Evolutionary conservation across 2,888 invertebrate species (phyloP).

Genomic region (Melinaea marsaeus): DNA sequence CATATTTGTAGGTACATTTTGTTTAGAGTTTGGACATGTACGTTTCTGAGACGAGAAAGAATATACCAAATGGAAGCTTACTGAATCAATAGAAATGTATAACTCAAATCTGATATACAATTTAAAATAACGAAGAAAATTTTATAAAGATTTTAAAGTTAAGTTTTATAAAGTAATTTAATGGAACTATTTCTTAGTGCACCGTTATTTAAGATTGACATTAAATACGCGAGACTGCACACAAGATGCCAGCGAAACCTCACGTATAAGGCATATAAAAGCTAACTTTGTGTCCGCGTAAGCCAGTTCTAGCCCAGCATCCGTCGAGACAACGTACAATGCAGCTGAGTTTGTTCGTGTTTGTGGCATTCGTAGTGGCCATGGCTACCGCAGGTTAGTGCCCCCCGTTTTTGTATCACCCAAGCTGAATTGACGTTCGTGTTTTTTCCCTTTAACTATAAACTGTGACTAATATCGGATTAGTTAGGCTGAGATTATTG

Average conservation of each 20-base stretch:
- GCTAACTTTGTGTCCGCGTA: slow-evolving; percentile 43
- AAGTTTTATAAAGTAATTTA: background rate
- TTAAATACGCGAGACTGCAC: slow-evolving; percentile 48
- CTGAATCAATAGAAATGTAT: too few relatives aligned
- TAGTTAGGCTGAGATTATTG: slow-evolving; percentile 31
- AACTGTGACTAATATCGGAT: slow-evolving; percentile 47
- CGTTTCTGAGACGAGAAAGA: too few relatives aligned
- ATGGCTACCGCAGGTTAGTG: slow-evolving; percentile 73
- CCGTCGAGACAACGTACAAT: slow-evolving; percentile 54
- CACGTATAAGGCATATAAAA: slow-evolving; percentile 52
- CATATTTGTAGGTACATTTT: too few relatives aligned
- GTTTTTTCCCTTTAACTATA: slow-evolving; percentile 45
- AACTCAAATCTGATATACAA: too few relatives aligned
- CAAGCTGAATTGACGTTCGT: slow-evolving; percentile 37
- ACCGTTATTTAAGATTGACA: slow-evolving; percentile 58
- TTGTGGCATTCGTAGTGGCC: slow-evolving; percentile 53
- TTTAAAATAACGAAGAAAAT: background rate
- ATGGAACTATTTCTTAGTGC: slow-evolving; percentile 21
- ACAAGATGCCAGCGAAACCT: slow-evolving; percentile 38
- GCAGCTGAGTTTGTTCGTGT: slow-evolving; percentile 58
- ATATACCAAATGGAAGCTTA: too few relatives aligned
- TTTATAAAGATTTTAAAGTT: background rate
- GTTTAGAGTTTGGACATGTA: too few relatives aligned
- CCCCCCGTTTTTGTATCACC: slow-evolving; percentile 58
- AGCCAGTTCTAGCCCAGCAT: slow-evolving; percentile 60